Evolutionary conservation across 2,888 invertebrate genomes (phyloP), one percentile per base, ranked within the genome.

Genomic region (Idaea dimidiata): DNA sequence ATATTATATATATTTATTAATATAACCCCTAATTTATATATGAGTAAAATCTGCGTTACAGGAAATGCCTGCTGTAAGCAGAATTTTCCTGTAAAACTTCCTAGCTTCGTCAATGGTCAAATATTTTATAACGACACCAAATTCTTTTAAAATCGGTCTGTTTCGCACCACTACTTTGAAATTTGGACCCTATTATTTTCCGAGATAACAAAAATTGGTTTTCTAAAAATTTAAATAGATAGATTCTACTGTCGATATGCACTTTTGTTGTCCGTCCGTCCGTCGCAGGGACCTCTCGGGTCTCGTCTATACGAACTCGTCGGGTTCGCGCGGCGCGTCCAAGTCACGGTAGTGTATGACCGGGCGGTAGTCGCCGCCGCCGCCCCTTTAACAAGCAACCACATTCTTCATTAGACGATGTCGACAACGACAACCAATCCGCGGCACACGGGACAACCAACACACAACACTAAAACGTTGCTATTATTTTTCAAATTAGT

Each of bases 341-440:
- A 98, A 94, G 93, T 98, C 98, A 86, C 97, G 94, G 93, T 98
- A 98, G 93, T 97, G 97, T 86, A 97, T 97, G 83, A 97, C 95
- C 79, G 97, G 96, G 82, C 97, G 95, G 93, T 96, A 96, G 87
- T 97, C 97, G 80, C 94, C 94, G 83, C 94, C 95, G 82, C 94
- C 94, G 84, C 94, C 94, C 92, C 96, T 96, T 94, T 89, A 95
- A 95, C 91, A 94, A 94, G 83, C 80, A 88, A 89, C 78, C 79
- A 82, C 65, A 78, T 65, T 66, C 71, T 24, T 71, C 64, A 69
- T 82, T 78, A 82, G 69, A n/a, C n/a, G n/a, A n/a, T n/a, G n/a
- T n/a, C 64, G 69, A 69, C 67, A 69, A 73, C 66, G 43, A 43
- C 43, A 43, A 10, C 43, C 43, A 64, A 65, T 67, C 66, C 64